These are phyloP conservation scores for Bufo bufo DNA, from an alignment of 2,113 vertebrate genomes.

Conservation along the genomic window DNA sequence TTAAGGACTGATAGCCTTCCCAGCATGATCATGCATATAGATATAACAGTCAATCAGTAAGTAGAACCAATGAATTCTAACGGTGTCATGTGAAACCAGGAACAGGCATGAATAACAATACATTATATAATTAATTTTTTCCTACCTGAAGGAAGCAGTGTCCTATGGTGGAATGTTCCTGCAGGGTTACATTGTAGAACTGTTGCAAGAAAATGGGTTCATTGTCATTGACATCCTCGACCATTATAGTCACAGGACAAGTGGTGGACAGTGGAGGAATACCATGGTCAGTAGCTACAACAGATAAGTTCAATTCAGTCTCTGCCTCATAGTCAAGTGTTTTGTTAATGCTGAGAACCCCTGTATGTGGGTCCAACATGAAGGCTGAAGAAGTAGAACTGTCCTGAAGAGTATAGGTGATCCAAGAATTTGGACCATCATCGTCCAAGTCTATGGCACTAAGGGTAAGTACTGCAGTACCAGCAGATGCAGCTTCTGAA, in stretches of 20 bases:
- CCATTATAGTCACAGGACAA: slow-evolving; percentile 75
- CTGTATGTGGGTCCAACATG: slow-evolving; percentile 74
- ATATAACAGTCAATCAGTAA: background rate
- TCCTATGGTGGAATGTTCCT: slow-evolving; percentile 76
- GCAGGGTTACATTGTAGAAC: slow-evolving; percentile 79
- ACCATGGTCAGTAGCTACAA: slow-evolving; percentile 81
- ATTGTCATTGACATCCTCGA: slow-evolving; percentile 90
- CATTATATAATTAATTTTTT: background rate
- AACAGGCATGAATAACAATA: background rate
- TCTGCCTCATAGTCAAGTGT: slow-evolving; percentile 81
- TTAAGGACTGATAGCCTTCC: too few relatives aligned
- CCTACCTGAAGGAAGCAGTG: slow-evolving; percentile 87
- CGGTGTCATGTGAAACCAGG: background rate
- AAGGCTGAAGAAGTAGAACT: slow-evolving; percentile 64
- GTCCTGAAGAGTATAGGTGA: slow-evolving; percentile 73
- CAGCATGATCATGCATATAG: too few relatives aligned
- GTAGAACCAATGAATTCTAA: background rate
- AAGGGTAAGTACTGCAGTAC: slow-evolving; percentile 76
- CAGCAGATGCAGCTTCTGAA: slow-evolving; percentile 76
- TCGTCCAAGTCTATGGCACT: slow-evolving; percentile 80
- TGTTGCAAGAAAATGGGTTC: slow-evolving; percentile 82
- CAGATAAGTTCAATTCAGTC: slow-evolving; percentile 73
- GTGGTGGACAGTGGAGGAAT: slow-evolving; percentile 75
- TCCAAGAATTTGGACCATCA: slow-evolving; percentile 71
- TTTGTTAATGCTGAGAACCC: slow-evolving; percentile 73